These are phyloP conservation scores for Simalia tracyae DNA, from an alignment of 2,797 vertebrate species.

Conservation along the genomic window DNA sequence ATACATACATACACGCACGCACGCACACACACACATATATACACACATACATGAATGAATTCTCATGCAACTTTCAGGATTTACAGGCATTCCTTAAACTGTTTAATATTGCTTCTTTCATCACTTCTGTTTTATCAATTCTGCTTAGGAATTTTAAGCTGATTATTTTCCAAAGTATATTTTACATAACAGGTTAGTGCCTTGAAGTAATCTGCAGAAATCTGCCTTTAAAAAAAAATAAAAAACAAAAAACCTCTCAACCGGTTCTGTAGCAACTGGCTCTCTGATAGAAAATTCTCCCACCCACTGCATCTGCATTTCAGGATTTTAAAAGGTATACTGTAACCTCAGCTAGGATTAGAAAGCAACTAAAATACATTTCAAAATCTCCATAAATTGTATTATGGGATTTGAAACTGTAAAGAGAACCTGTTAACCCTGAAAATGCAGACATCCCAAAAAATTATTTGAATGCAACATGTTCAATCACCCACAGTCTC, in stretches of 20 bases:
- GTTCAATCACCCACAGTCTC: slow-evolving; percentile 73
- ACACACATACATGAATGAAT: slow-evolving; percentile 78
- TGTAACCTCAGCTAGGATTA: slow-evolving; percentile 32
- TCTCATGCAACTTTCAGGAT: slow-evolving; percentile 78
- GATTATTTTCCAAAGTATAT: slow-evolving; percentile 33
- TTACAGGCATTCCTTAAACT: slow-evolving; percentile 73
- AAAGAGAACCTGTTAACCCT: slow-evolving; percentile 79
- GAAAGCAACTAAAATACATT: slow-evolving; percentile 56
- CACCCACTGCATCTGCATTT: slow-evolving; percentile 45
- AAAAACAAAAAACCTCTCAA: not conserved
- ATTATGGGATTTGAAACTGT: slow-evolving; percentile 62
- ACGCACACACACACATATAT: slow-evolving; percentile 71
- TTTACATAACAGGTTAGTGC: slow-evolving; percentile 36
- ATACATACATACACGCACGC: too few species aligned
- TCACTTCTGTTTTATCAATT: not conserved
- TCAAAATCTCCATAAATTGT: slow-evolving; percentile 54
- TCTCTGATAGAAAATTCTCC: slow-evolving; percentile 40
- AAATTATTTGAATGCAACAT: slow-evolving; percentile 68
- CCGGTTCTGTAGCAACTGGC: slow-evolving; percentile 8
- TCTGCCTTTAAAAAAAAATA: not conserved
- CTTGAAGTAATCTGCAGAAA: slow-evolving; percentile 10
- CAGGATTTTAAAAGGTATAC: slow-evolving; percentile 46
- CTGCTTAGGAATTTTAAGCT: slow-evolving; percentile 4
- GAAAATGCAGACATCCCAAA: slow-evolving; percentile 74
- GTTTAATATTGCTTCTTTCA: slow-evolving; percentile 31